A percentile compares a stretch with the other conserved stretches of the same genome.
Conservation (phyloP, 2,797 vertebrate genomes). For the Esox masquinongy region DNA sequence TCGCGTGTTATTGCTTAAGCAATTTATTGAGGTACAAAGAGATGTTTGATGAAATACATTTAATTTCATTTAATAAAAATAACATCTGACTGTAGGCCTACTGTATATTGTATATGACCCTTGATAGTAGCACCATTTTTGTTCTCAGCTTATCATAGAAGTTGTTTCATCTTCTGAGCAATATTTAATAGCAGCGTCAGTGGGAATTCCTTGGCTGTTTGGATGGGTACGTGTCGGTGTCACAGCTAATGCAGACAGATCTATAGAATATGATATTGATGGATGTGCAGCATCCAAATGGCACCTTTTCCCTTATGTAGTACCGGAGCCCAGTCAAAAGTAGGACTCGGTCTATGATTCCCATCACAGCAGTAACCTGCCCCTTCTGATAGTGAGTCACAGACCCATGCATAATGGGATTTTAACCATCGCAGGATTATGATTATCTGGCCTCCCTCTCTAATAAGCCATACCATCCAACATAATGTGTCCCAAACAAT, state of each 20-base stretch:
- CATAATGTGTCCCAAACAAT: neutral
- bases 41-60: neutral
- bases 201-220: neutral
- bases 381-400: constrained; percentile 62
- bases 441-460: constrained; percentile 54
- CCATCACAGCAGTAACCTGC: constrained; percentile 55
- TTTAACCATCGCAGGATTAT: constrained; percentile 61
- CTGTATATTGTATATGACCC: neutral
- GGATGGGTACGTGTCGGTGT: neutral
- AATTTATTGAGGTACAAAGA: neutral
- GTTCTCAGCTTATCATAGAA: neutral
- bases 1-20: neutral
- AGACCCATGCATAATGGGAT: constrained; percentile 67
- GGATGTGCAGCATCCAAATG: neutral
- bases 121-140: neutral
- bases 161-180: neutral
- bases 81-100: neutral
- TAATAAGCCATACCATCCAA: constrained; percentile 48
- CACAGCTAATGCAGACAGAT: constrained; percentile 34
- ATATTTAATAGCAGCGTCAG: neutral
- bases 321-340: too few relatives aligned
- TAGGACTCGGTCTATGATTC: constrained; percentile 36
- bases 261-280: constrained; percentile 32
- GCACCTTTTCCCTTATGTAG: too few relatives aligned
- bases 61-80: neutral